Evolutionary conservation across 2,888 invertebrate genomes (phyloP), one percentile per base, ranked within the genome.

Genomic region (Therioaphis trifolii): DNA sequence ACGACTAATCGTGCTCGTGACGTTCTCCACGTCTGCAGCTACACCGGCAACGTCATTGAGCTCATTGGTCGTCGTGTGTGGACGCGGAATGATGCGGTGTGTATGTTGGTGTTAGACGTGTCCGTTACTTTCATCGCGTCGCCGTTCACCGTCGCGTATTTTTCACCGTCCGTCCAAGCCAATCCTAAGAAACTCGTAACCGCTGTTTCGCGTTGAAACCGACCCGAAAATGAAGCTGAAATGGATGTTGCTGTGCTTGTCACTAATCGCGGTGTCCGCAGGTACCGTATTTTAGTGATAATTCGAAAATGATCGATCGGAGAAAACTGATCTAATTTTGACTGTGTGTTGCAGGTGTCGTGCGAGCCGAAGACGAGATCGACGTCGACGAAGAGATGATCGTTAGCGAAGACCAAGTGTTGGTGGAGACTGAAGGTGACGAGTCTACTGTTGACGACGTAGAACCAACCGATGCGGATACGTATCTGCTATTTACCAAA

Each of bases 401-500:
- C 85, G 92, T 92, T 86, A 92, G 91, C 78, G 93, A 93, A 85
- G 88, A 89, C 84, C 86, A 86, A 46, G 87, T 86, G 18, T 86
- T 86, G 69, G 89, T 89, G 35, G 88, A 89, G 18, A 91, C 91
- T 66, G 91, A 91, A 76, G 87, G 89, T 1, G 91, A 91, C 35
- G 93, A 92, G 46, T 92, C 91, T 74, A 91, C 91, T 0, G 88
- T 88, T 61, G 92, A 92, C 74, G 90, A 90, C n/a, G 89, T 89
- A 84, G 89, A 88, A 84, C 88, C 89, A n/a, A 88, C 92, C 86
- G 87, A 89, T 90, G 96, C 96, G 4, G 96, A 97, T 87, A 96
- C 98, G 0, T 94, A 93, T 21, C 92, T 99, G 87, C 90, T 98
- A 85, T 99, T 99, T 89, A 95, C 93, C 1, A 94, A 93, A 88